phyloP scores from a whole-genome alignment of 2,888 invertebrate species.

The Eugnorisma glareosa region DNA sequence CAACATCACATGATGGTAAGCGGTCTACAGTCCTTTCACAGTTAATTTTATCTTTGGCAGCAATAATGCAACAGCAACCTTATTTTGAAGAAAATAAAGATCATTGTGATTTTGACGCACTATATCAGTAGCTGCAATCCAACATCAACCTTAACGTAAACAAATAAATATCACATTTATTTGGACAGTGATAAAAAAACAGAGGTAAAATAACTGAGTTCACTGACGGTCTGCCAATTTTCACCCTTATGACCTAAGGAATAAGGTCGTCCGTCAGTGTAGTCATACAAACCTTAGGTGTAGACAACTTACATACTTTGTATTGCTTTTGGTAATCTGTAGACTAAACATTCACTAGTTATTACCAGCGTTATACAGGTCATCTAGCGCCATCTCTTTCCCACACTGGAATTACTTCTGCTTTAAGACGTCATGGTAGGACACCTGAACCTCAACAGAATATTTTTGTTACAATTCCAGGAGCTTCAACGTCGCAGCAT shows the following conservation, averaged over 20 bases:
- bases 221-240: too few relatives aligned
- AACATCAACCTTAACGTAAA: not conserved
- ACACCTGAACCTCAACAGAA: not conserved
- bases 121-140: not conserved
- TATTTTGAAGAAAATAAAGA: not conserved
- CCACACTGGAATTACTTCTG: too few relatives aligned
- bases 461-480: slow-evolving; percentile 64
- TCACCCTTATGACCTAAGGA: too few relatives aligned
- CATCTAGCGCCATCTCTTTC: too few relatives aligned
- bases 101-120: not conserved
- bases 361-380: too few relatives aligned
- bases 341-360: not conserved
- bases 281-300: not conserved
- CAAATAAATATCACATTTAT: not conserved
- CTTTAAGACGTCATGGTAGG: too few relatives aligned
- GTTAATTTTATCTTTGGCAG: not conserved
- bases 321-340: not conserved
- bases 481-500: slow-evolving; percentile 88
- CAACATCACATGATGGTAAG: slow-evolving; percentile 92
- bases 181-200: not conserved
- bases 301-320: not conserved
- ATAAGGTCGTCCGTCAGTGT: not conserved
- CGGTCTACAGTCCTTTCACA: not conserved
- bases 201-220: not conserved
- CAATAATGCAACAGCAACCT: not conserved